Evolutionary conservation across 2,888 invertebrate genomes (phyloP).

Genomic region (Capitulum mitella): DNA sequence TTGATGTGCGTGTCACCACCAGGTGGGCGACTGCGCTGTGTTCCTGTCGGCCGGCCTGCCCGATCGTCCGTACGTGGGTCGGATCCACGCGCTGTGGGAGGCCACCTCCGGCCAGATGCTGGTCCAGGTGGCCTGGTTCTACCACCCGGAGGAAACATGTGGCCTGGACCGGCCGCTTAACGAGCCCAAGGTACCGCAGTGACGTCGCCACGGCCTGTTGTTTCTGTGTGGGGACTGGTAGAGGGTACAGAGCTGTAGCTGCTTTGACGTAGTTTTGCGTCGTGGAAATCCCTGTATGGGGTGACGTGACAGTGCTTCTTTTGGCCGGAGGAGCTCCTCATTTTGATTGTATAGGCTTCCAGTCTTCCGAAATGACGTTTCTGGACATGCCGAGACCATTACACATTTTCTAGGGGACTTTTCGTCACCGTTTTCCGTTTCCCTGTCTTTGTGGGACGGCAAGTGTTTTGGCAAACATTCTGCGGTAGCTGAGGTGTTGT

Average conservation of each 20-base stretch:
- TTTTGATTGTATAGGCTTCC: too few relatives aligned
- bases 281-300: neutral
- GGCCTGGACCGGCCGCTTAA: conserved; percentile 30
- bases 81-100: conserved; percentile 66
- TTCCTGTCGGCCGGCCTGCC: conserved; percentile 86
- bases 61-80: conserved; percentile 73
- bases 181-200: conserved; percentile 31
- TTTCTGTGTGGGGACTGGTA: neutral
- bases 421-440: neutral
- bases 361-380: too few relatives aligned
- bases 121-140: conserved; percentile 91
- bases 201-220: neutral
- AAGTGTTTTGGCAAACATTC: too few relatives aligned
- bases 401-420: too few relatives aligned
- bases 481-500: too few relatives aligned
- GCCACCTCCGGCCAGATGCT: conserved; percentile 72
- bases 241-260: neutral
- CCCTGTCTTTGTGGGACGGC: neutral
- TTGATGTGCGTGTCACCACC: conserved; percentile 37
- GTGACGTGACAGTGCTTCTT: neutral
- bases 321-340: too few relatives aligned
- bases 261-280: neutral
- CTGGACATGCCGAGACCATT: too few relatives aligned
- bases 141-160: conserved; percentile 87
- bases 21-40: conserved; percentile 93